Evolutionary conservation across 2,888 invertebrate species (phyloP), one percentile per base, ranked within the genome.

Genomic region (Ichneumon xanthorius): DNA sequence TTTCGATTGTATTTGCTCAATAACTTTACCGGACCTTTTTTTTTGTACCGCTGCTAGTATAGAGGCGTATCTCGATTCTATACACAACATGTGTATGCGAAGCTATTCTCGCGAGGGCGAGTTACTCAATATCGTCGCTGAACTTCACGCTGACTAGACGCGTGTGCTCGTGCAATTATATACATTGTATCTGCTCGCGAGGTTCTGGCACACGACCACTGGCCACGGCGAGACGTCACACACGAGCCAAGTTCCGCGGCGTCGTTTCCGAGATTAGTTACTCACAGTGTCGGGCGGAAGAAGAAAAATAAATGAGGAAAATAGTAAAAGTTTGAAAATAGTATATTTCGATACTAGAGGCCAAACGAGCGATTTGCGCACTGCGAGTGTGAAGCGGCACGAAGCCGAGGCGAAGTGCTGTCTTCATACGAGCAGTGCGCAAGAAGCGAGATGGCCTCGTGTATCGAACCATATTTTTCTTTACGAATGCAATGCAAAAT

Each of bases 31-130:
- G 22, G 58, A 26, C 26, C 26, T 58, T 58, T 55, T 55, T 55
- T 19, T n/a, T 37, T 37, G 7, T 40, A 40, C 9, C 22, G 55
- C 22, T 22, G 55, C 7, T 26, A 22, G 14, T 16, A 55, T 55
- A 22, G 1, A 58, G 14, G 26, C 30, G 37, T 50, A 71, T 61
- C 58, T 61, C 73, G 45, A 58, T 11, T 72, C 40, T 72, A 45
- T 58, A 58, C 58, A 72, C 40, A 70, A 72, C n/a, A 58, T n/a
- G 40, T 73, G 45, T 45, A 26, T 26, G 58, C 45, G 58, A 61
- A 61, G 73, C 58, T 61, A 73, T 73, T 73, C 73, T 45, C 45
- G 58, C 53, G 73, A 73, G 53, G 40, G 40, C 70, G 50, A 50
- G 53, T 71, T 73, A 61, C 61, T 45, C 58, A 72, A 72, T 58